Conservation (phyloP, 2,888 invertebrate genomes). For the Linhomoeus sp. region DNA sequence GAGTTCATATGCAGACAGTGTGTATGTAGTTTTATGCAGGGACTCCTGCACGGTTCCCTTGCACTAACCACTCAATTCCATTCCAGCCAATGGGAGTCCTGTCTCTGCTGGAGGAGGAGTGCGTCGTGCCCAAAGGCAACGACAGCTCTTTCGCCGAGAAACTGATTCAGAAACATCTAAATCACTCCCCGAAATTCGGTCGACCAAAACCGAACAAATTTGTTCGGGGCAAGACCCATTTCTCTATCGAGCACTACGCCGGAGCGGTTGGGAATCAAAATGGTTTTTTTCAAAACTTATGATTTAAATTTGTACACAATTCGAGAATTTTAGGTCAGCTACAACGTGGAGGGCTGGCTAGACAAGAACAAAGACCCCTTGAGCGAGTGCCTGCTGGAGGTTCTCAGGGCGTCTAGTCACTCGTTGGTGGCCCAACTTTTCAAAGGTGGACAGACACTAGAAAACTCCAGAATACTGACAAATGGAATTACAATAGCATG, state of each 20-base stretch:
- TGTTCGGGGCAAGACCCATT: constrained; percentile 16
- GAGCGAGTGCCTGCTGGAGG: constrained; percentile 29
- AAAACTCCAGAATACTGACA: too few species aligned
- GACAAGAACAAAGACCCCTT: constrained; percentile 34
- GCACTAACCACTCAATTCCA: too few species aligned
- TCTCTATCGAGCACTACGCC: constrained; percentile 29
- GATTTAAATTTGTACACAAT: too few species aligned
- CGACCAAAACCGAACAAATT: constrained; percentile 22
- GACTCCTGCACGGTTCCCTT: too few species aligned
- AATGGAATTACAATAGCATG: too few species aligned
- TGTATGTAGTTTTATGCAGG: too few species aligned
- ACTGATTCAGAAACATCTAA: constrained; percentile 10
- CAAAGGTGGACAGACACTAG: too few species aligned
- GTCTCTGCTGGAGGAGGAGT: constrained; percentile 24
- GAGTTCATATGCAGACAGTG: too few species aligned
- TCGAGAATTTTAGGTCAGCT: constrained; percentile 28
- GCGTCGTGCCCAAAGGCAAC: constrained; percentile 23
- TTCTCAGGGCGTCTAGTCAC: constrained; percentile 15
- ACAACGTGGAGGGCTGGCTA: constrained; percentile 33
- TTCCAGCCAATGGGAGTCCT: constrained; percentile 22
- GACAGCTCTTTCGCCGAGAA: constrained; percentile 20
- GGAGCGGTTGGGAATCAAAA: constrained; percentile 31
- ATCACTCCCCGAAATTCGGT: constrained; percentile 10
- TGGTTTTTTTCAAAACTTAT: too few species aligned
- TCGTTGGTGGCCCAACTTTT: constrained; percentile 15